A percentile compares a stretch with the other conserved stretches of the same genome.
phyloP scores from a whole-genome alignment of 2,797 vertebrate species.

The Harpagifer antarcticus region DNA sequence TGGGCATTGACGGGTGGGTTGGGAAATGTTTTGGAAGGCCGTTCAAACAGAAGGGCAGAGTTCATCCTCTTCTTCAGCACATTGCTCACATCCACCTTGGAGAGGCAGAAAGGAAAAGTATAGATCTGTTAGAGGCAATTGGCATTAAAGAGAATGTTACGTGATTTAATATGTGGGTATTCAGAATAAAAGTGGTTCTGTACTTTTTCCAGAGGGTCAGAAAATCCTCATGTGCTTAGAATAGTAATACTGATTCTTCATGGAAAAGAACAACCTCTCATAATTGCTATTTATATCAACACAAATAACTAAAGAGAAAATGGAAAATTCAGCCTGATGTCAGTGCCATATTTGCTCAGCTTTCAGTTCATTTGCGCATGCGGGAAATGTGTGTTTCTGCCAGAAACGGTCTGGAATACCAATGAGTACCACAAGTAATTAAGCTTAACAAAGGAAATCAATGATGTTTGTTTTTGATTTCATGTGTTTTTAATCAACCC shows the following conservation, averaged over 20 bases:
- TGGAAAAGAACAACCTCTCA: not conserved
- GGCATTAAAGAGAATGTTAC: constrained; percentile 40
- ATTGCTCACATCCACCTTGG: constrained; percentile 86
- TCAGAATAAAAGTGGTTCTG: constrained; percentile 41
- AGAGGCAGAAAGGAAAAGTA: constrained; percentile 19
- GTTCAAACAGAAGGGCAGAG: constrained; percentile 84
- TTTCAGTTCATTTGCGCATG: constrained; percentile 17
- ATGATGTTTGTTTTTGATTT: constrained; percentile 51
- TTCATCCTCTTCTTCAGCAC: constrained; percentile 94
- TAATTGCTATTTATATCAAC: not conserved
- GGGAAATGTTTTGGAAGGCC: constrained; percentile 81
- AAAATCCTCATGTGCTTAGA: constrained; percentile 3
- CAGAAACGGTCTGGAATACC: constrained; percentile 22
- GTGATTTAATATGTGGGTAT: constrained; percentile 23
- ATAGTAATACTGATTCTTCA: constrained; percentile 9
- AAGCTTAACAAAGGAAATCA: constrained; percentile 57
- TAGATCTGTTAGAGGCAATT: constrained; percentile 17
- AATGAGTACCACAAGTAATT: constrained; percentile 44
- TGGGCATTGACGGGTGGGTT: constrained; percentile 77
- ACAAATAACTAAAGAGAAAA: not conserved
- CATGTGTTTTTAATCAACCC: constrained; percentile 49
- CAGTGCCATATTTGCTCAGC: constrained; percentile 13
- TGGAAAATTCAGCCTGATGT: not conserved
- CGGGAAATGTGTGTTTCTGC: constrained; percentile 15
- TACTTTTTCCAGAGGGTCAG: constrained; percentile 16